Evolutionary conservation across 2,797 vertebrate species (phyloP).

Genomic region (Spinus pinus): DNA sequence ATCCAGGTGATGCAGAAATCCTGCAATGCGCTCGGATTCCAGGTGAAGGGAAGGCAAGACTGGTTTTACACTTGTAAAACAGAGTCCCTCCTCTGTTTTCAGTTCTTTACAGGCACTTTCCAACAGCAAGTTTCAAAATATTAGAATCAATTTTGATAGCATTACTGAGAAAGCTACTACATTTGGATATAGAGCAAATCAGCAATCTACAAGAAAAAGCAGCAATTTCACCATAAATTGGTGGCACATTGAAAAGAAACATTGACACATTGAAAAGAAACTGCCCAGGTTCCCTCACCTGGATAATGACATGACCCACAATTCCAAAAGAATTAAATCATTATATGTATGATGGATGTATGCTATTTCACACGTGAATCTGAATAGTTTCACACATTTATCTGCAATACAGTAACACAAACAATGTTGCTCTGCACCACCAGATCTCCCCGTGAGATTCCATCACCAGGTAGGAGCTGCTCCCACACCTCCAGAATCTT

Average conservation of each 20-base stretch:
- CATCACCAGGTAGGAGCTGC: background rate
- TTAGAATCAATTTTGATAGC: background rate
- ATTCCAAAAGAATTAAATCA: background rate
- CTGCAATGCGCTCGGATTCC: accelerated
- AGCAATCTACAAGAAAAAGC: background rate
- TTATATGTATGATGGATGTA: no score
- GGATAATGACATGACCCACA: accelerated
- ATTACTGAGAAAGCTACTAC: background rate
- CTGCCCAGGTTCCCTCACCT: accelerated
- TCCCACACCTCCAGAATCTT: background rate
- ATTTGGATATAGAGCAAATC: background rate
- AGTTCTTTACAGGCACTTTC: background rate
- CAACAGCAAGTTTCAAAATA: background rate
- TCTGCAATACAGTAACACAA: background rate
- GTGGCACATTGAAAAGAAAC: background rate
- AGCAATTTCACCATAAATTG: background rate
- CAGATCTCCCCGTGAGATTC: accelerated
- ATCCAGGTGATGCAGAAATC: background rate
- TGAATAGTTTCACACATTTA: background rate
- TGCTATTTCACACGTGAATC: background rate
- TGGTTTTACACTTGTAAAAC: background rate
- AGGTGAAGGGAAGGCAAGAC: background rate
- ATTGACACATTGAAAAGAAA: background rate
- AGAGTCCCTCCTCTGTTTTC: background rate
- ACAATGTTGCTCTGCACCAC: accelerated